Conservation (phyloP, 2,113 vertebrate species). For the Edolisoma coerulescens region DNA sequence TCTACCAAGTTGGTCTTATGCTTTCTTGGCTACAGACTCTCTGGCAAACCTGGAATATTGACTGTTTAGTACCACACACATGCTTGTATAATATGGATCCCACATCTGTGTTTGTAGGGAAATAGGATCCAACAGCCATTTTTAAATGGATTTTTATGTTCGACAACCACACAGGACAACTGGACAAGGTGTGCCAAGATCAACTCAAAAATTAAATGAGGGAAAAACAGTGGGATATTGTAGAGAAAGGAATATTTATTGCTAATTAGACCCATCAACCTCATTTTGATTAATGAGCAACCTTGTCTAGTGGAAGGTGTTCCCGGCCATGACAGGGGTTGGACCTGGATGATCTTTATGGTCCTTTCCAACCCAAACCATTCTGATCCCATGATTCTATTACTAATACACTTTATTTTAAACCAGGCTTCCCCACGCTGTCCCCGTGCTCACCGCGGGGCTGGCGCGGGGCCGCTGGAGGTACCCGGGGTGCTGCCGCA, state of each 20-base stretch:
- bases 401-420: not conserved
- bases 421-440: not conserved
- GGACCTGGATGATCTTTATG: not conserved
- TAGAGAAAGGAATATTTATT: not conserved
- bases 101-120: not conserved
- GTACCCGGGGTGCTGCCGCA: constrained; percentile 64
- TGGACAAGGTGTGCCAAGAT: not conserved
- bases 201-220: not conserved
- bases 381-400: not conserved
- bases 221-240: not conserved
- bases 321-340: too few relatives aligned
- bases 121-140: not conserved
- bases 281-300: not conserved
- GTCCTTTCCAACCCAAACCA: not conserved
- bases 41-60: not conserved
- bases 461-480: constrained; percentile 51
- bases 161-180: not conserved
- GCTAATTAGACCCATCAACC: not conserved
- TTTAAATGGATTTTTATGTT: not conserved
- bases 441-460: constrained; percentile 62
- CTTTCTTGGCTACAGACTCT: not conserved
- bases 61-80: not conserved
- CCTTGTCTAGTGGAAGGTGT: not conserved
- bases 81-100: not conserved
- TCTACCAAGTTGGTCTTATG: not conserved